Conservation (phyloP, 2,888 invertebrate species). For the Labia minor region DNA sequence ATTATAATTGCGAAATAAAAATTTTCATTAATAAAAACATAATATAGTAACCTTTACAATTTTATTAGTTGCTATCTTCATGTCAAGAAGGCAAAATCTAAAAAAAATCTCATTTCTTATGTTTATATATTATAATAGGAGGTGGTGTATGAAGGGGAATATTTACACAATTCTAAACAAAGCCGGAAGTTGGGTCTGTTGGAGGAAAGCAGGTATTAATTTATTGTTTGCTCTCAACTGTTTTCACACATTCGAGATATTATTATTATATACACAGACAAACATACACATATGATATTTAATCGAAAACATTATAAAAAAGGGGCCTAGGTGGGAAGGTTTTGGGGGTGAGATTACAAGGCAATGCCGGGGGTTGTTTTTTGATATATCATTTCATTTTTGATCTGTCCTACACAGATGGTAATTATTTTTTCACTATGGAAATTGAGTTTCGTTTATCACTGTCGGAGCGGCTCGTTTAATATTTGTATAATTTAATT, state of each 20-base stretch:
- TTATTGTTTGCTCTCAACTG: background rate
- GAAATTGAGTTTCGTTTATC: conserved; percentile 13
- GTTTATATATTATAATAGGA: too few species aligned
- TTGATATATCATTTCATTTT: conserved; percentile 7
- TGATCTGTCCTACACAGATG: conserved; percentile 7
- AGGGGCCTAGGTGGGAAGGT: background rate
- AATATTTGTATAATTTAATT: conserved; percentile 7
- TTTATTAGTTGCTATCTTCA: too few species aligned
- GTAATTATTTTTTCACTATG: conserved; percentile 4
- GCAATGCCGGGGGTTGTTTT: background rate
- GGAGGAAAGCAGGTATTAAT: background rate
- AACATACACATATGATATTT: too few species aligned
- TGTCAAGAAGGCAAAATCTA: too few species aligned
- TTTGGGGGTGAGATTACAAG: background rate
- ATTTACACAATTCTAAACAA: background rate
- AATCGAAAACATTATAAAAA: background rate
- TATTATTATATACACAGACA: background rate
- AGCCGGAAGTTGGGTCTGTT: background rate
- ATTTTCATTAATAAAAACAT: too few species aligned
- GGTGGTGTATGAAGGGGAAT: too few species aligned
- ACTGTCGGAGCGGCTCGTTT: conserved; percentile 13
- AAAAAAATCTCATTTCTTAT: too few species aligned
- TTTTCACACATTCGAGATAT: background rate
- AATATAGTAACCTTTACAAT: too few species aligned
- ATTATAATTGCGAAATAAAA: too few species aligned